A percentile compares a stretch with the other conserved stretches of the same genome.
These are phyloP conservation scores for Athalia rosae DNA, from an alignment of 2,888 invertebrate genomes.

Conservation along the genomic window DNA sequence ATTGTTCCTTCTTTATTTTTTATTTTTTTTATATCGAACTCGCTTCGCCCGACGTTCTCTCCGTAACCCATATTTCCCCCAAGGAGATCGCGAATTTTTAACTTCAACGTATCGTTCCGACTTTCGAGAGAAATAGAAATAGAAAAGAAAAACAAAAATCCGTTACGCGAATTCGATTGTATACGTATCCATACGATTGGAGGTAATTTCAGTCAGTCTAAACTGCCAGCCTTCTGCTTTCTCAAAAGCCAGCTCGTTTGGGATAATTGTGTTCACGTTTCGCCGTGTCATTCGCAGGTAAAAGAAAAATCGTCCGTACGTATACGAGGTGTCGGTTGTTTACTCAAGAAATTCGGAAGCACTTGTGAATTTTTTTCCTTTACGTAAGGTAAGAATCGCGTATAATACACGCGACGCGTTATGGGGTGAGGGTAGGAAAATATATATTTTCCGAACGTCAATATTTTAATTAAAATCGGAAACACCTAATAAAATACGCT, in stretches of 20 bases:
- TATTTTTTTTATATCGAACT: not conserved
- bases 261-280: slow-evolving; percentile 12
- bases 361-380: slow-evolving; percentile 6
- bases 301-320: not conserved
- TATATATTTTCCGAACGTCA: not conserved
- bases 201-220: not conserved
- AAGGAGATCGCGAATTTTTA: not conserved
- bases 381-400: no score
- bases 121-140: no score
- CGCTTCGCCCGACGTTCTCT: not conserved
- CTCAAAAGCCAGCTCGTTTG: slow-evolving; percentile 1
- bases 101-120: no score
- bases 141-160: no score
- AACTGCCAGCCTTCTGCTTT: no score
- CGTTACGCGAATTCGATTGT: no score
- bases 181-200: not conserved
- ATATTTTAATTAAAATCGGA: slow-evolving; percentile 4
- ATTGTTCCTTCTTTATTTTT: not conserved
- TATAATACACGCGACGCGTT: no score
- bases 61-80: not conserved
- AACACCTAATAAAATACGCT: not conserved
- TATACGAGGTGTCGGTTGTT: not conserved
- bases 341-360: slow-evolving; percentile 31
- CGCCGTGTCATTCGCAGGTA: slow-evolving; percentile 11
- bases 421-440: no score